A percentile compares a stretch with the other conserved stretches of the same genome.
Conservation (phyloP, 2,888 invertebrate species). For the Parthenolecanium corni region DNA sequence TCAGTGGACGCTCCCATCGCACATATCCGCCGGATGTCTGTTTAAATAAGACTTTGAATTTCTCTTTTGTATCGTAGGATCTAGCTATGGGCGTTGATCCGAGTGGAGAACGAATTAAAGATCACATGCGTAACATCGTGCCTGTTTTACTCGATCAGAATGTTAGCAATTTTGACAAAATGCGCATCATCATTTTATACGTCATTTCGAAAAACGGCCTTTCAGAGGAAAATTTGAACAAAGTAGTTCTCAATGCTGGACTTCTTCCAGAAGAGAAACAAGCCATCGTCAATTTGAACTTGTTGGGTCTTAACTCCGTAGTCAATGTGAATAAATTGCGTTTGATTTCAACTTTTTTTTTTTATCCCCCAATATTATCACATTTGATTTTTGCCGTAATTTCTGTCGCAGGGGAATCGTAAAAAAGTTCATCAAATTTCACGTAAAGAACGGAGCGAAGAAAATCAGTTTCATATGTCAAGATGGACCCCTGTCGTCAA, state of each 20-base stretch:
- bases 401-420: slow-evolving; percentile 54
- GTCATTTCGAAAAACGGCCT: slow-evolving; percentile 98
- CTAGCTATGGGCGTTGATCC: slow-evolving; percentile 98
- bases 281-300: slow-evolving; percentile 87
- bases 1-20: too few species aligned
- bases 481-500: slow-evolving; percentile 97
- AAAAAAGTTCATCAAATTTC: slow-evolving; percentile 79
- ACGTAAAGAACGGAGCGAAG: slow-evolving; percentile 89
- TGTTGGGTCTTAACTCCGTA: slow-evolving; percentile 87
- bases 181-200: slow-evolving; percentile 94
- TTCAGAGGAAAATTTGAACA: slow-evolving; percentile 93
- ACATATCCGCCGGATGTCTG: too few species aligned
- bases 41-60: too few species aligned
- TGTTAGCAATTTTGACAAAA: slow-evolving; percentile 79
- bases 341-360: background rate
- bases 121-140: slow-evolving; percentile 98
- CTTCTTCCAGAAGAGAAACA: slow-evolving; percentile 73
- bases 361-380: background rate
- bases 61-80: slow-evolving; percentile 50
- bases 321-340: slow-evolving; percentile 63
- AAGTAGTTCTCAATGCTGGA: slow-evolving; percentile 95
- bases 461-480: slow-evolving; percentile 98
- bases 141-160: slow-evolving; percentile 87
- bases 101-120: slow-evolving; percentile 97
- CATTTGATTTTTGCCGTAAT: background rate